Percentiles rank a stretch among this genome's conserved stretches.
These are phyloP conservation scores for Polyommatus iphigenia DNA, from an alignment of 2,888 invertebrate species.

Conservation along the genomic window DNA sequence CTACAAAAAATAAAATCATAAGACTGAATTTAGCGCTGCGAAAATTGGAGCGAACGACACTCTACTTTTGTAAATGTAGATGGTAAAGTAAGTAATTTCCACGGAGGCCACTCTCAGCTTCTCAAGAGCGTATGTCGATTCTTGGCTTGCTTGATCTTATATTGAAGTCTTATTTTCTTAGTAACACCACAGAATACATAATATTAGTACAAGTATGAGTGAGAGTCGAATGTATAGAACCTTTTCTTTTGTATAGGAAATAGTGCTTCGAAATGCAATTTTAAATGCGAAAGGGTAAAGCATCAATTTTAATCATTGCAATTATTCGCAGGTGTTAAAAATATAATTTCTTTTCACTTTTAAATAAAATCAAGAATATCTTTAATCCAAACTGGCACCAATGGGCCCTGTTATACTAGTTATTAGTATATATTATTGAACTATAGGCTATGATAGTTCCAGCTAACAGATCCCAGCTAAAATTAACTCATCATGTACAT, in stretches of 20 bases:
- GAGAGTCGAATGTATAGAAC: neutral
- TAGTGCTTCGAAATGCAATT: too few species aligned
- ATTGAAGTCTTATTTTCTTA: constrained; percentile 10
- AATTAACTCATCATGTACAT: too few species aligned
- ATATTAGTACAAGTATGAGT: neutral
- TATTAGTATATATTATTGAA: too few species aligned
- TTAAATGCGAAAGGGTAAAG: too few species aligned
- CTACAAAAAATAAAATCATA: constrained; percentile 21
- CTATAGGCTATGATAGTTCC: too few species aligned
- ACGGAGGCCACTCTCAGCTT: constrained; percentile 25
- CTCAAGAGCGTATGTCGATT: constrained; percentile 21
- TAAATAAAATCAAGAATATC: too few species aligned
- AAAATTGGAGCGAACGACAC: constrained; percentile 18
- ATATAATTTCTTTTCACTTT: too few species aligned
- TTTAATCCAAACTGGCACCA: too few species aligned
- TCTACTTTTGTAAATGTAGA: constrained; percentile 24
- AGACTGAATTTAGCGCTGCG: constrained; percentile 6
- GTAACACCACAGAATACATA: neutral
- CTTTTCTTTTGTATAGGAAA: neutral
- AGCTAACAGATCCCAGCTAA: too few species aligned
- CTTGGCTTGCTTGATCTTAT: constrained; percentile 18
- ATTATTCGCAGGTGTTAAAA: too few species aligned
- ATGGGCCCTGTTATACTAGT: too few species aligned
- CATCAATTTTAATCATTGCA: too few species aligned
- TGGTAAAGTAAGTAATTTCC: constrained; percentile 32